A percentile compares a stretch with the other conserved stretches of the same genome.
phyloP scores from a whole-genome alignment of 1,140 invertebrate species.

The Achatina immaculata region DNA sequence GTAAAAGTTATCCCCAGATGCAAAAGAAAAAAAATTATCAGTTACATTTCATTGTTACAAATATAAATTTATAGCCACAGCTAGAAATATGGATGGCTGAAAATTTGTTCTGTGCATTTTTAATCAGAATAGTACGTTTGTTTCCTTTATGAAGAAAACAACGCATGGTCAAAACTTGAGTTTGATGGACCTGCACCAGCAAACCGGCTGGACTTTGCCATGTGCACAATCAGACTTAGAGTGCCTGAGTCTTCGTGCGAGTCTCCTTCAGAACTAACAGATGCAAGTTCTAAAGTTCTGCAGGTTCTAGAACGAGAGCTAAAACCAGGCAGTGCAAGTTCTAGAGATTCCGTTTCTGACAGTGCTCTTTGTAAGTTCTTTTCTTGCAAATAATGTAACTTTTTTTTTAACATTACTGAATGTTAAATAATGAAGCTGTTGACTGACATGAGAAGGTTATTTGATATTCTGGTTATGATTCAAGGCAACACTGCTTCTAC shows the following conservation, averaged over 20 bases:
- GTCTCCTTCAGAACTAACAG: constrained; percentile 44
- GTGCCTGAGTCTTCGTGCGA: constrained; percentile 27
- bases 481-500: too few species aligned
- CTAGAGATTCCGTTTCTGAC: constrained; percentile 47
- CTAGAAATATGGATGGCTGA: too few species aligned
- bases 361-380: constrained; percentile 22
- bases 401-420: neutral
- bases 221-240: constrained; percentile 59
- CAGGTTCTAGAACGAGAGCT: constrained; percentile 62
- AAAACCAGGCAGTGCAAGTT: constrained; percentile 64
- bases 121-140: too few species aligned
- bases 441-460: too few species aligned
- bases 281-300: constrained; percentile 49
- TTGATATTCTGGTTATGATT: too few species aligned
- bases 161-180: constrained; percentile 64
- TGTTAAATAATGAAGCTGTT: too few species aligned
- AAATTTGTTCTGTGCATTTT: too few species aligned
- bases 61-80: too few species aligned
- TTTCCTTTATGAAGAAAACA: constrained; percentile 47
- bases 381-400: neutral
- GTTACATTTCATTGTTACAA: too few species aligned
- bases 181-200: constrained; percentile 66
- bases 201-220: constrained; percentile 66
- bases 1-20: too few species aligned
- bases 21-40: too few species aligned